Base-by-base conservation (phyloP, 2,888 invertebrate species). In the Xylota sylvarum region DNA sequence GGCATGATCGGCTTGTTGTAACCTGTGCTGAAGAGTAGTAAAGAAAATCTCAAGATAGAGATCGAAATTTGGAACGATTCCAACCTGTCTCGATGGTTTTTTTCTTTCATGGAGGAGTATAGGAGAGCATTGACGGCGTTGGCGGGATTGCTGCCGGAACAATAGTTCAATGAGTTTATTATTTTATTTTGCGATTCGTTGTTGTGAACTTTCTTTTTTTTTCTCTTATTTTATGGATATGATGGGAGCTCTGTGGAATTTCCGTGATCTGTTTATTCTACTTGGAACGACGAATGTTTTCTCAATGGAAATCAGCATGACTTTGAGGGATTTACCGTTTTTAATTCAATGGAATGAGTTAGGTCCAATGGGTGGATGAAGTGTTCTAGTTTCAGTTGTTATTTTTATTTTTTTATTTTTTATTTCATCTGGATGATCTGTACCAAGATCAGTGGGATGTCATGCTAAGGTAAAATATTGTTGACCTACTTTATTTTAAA, bases 11-110 rank as follows among this genome's bases (percentile, higher is more conserved):
- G 2, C 40, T 65, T 64, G 52, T 73, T 72, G 52, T 73, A 81
- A 81, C 81, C 81, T 81, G 80, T 60, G 80, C 60, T 70, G 70
- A 65, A 80, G 76, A 72, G 50, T 58, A 52, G 64, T 37, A 58
- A 37, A 52, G 37, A 50, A 62, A 74, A 74, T 69, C 60, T 60
- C 0, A 17, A 43, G 69, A 76, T 69, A 67, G 69, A 37, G 30
- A 76, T 85, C 70, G 52, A 67, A 80, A 64, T 85, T 58, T 35
- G 43, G 70, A 72, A 58, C 32, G 62, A 67, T 77, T 67, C 72
- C 81, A 77, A 85, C 85, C 81, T 85, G 85, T 81, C 85, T 85
- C 72, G 55, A 67, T 72, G 69, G 65, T 37, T 69, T 65, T 52
- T 43, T 73, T 79, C 43, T 46, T 35, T 37, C 3, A 9, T 4